These are phyloP conservation scores for Capreolus pygargus DNA, from an alignment of 2,113 vertebrate genomes.

Conservation along the genomic window DNA sequence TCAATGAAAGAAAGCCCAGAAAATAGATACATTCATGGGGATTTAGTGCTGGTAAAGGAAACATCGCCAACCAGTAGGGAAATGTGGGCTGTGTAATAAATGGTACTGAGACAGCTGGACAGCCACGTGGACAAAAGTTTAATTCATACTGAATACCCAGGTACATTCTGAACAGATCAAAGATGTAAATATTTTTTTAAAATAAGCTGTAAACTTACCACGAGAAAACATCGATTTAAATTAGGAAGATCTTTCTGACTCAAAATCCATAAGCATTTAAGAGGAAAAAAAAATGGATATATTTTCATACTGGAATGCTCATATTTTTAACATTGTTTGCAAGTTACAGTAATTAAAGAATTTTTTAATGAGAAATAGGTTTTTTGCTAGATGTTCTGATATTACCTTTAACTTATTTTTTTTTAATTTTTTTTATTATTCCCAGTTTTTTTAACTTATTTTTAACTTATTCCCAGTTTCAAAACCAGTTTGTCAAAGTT, in stretches of 20 bases:
- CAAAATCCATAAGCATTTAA: conserved; percentile 5
- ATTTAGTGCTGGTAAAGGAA: neutral
- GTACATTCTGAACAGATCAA: neutral
- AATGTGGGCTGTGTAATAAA: neutral
- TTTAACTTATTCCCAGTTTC: conserved; percentile 17
- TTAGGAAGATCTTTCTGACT: conserved; percentile 5
- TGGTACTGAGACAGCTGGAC: neutral
- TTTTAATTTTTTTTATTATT: no score
- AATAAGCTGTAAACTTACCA: neutral
- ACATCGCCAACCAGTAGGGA: neutral
- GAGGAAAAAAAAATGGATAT: neutral
- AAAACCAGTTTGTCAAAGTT: conserved; percentile 14
- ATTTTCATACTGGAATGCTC: conserved; percentile 20
- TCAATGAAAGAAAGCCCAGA: neutral
- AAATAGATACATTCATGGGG: neutral
- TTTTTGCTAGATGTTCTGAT: neutral
- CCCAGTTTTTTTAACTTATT: neutral
- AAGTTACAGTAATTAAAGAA: neutral
- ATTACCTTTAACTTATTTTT: no score
- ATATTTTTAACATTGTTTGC: neutral
- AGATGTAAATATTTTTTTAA: neutral
- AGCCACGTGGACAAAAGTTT: neutral
- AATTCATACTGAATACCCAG: neutral
- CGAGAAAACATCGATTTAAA: neutral
- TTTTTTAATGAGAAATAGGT: neutral